Evolutionary conservation across 2,797 vertebrate species (phyloP).

Genomic region (Peromyscus melanophrys): DNA sequence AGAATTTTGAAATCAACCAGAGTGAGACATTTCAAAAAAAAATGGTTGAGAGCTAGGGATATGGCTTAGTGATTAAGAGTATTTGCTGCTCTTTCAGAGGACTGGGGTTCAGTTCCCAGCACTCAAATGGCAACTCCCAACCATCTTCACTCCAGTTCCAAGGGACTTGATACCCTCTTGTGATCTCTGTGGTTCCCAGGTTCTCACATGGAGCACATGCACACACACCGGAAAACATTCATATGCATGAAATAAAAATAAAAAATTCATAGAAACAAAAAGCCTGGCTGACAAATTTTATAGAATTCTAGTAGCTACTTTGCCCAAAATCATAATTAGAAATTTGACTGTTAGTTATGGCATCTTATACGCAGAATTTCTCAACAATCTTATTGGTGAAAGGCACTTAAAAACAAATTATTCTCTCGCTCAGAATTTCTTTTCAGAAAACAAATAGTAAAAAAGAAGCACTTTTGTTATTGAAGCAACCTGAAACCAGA

Average conservation of each 20-base stretch:
- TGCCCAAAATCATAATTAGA: constrained; percentile 4
- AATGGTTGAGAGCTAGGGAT: neutral
- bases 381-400: neutral
- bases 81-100: neutral
- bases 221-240: neutral
- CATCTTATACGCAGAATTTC: neutral
- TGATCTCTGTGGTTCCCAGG: neutral
- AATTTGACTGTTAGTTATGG: constrained; percentile 24
- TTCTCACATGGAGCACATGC: neutral
- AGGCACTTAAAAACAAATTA: constrained; percentile 45
- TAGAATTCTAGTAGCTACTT: neutral
- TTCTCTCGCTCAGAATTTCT: neutral
- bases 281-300: neutral
- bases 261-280: neutral
- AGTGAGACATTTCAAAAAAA: neutral
- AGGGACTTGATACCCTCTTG: neutral
- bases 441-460: neutral
- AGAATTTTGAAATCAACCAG: neutral
- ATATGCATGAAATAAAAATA: neutral
- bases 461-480: neutral
- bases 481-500: constrained; percentile 13
- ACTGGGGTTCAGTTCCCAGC: neutral
- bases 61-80: neutral
- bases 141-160: neutral
- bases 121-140: neutral